Conservation (phyloP, 2,888 invertebrate genomes). For the Gnatocerus cornutus region DNA sequence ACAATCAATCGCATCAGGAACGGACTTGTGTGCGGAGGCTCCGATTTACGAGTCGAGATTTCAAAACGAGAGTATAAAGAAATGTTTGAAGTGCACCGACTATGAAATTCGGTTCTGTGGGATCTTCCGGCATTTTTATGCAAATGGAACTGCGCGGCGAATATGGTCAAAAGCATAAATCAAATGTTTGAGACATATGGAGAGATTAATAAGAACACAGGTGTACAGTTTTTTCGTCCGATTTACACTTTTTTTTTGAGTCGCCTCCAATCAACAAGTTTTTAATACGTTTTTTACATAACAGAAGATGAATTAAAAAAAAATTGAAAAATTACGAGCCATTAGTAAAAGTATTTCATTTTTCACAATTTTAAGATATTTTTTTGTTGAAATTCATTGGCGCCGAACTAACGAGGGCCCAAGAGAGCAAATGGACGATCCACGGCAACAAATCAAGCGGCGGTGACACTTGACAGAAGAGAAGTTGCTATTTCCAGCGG, state of each 20-base stretch:
- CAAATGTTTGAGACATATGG: neutral
- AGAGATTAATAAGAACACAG: neutral
- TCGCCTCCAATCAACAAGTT: no score
- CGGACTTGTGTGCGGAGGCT: slow-evolving; percentile 13
- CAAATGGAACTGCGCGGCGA: neutral
- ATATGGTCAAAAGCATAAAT: slow-evolving; percentile 2
- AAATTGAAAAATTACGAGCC: no score
- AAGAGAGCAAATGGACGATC: slow-evolving; percentile 41
- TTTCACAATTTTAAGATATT: neutral
- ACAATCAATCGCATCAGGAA: slow-evolving; percentile 19
- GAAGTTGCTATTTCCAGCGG: slow-evolving; percentile 46
- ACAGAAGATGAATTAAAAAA: no score
- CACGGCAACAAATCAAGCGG: slow-evolving; percentile 40
- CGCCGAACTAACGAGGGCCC: slow-evolving; percentile 35
- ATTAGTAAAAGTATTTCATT: no score
- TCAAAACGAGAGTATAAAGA: slow-evolving; percentile 1
- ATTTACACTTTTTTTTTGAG: neutral
- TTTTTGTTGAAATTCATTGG: slow-evolving; percentile 13
- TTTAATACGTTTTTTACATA: no score
- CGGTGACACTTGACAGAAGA: slow-evolving; percentile 44
- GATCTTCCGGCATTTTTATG: slow-evolving; percentile 1
- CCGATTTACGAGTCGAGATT: slow-evolving; percentile 21
- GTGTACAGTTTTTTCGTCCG: neutral
- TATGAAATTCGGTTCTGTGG: neutral
- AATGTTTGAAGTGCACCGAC: slow-evolving; percentile 18